A percentile compares a stretch with the other conserved stretches of the same genome.
These are phyloP conservation scores for Drosophila mojavensis DNA, from an alignment of 1,140 invertebrate genomes.

Conservation along the genomic window DNA sequence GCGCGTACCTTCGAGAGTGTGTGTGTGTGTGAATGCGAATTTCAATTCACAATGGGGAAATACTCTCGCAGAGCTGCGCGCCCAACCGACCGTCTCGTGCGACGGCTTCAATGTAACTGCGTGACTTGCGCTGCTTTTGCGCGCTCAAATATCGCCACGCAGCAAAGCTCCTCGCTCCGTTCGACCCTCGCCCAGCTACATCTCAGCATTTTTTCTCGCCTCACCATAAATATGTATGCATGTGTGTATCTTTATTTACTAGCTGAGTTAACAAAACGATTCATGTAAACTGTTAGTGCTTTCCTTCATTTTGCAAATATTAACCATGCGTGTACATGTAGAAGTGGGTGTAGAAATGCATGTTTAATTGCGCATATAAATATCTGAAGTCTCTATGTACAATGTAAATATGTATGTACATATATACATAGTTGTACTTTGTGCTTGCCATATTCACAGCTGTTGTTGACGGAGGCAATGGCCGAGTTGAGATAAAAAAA, in stretches of 20 bases:
- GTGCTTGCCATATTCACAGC: conserved; percentile 23
- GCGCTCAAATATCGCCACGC: conserved; percentile 67
- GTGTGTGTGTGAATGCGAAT: conserved; percentile 9
- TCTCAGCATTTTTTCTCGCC: conserved; percentile 26
- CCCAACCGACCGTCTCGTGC: conserved; percentile 57
- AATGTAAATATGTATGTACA: no score
- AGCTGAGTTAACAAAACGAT: conserved; percentile 4
- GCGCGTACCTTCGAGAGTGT: conserved; percentile 8
- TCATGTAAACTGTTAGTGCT: conserved; percentile 1
- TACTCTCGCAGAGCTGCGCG: conserved; percentile 30
- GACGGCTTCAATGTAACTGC: conserved; percentile 71
- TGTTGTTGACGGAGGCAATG: conserved; percentile 20
- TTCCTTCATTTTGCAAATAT: not conserved
- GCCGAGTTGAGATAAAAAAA: conserved; percentile 22
- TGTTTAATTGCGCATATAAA: not conserved
- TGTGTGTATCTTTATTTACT: not conserved
- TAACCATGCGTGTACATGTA: not conserved
- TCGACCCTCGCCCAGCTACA: not conserved
- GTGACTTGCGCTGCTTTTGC: conserved; percentile 50
- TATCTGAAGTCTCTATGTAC: not conserved
- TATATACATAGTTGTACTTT: not conserved
- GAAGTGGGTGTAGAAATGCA: not conserved
- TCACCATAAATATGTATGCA: conserved; percentile 16
- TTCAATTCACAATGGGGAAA: conserved; percentile 27
- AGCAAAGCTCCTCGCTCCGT: conserved; percentile 9